Evolutionary conservation across 2,888 invertebrate species (phyloP).

Genomic region (Leptothorax acervorum): DNA sequence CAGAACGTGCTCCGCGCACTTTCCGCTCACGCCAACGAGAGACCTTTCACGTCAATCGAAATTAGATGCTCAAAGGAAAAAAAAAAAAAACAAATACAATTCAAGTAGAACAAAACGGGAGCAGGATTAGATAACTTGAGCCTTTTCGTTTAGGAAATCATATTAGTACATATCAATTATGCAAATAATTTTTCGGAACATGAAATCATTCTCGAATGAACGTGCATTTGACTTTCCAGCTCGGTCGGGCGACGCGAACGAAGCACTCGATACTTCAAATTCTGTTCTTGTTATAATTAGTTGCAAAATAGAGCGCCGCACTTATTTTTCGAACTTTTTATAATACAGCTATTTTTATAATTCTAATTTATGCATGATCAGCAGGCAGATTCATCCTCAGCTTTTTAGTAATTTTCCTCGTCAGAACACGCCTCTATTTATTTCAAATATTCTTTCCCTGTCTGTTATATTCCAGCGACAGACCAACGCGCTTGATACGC

Average conservation of each 20-base stretch:
- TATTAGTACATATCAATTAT: neutral
- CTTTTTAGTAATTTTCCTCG: constrained; percentile 15
- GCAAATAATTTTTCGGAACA: neutral
- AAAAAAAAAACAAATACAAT: neutral
- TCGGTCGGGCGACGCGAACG: neutral
- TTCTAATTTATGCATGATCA: constrained; percentile 1
- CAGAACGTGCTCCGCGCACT: neutral
- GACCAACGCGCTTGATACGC: neutral
- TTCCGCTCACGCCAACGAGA: neutral
- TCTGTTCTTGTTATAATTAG: neutral
- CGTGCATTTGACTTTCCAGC: constrained; percentile 29
- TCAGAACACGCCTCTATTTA: constrained; percentile 8
- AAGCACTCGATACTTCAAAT: neutral
- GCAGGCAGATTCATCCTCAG: neutral
- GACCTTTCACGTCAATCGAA: neutral
- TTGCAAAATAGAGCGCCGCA: neutral
- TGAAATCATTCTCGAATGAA: constrained; percentile 6
- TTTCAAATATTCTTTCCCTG: neutral
- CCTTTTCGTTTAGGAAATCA: neutral
- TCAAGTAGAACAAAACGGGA: neutral
- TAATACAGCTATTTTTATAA: constrained; percentile 28
- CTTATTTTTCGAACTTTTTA: constrained; percentile 16
- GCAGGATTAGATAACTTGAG: neutral
- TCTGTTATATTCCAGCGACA: neutral
- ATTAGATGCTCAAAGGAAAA: neutral